phyloP scores from a whole-genome alignment of 2,113 vertebrate genomes.

The Psittacula cyanocephala region DNA sequence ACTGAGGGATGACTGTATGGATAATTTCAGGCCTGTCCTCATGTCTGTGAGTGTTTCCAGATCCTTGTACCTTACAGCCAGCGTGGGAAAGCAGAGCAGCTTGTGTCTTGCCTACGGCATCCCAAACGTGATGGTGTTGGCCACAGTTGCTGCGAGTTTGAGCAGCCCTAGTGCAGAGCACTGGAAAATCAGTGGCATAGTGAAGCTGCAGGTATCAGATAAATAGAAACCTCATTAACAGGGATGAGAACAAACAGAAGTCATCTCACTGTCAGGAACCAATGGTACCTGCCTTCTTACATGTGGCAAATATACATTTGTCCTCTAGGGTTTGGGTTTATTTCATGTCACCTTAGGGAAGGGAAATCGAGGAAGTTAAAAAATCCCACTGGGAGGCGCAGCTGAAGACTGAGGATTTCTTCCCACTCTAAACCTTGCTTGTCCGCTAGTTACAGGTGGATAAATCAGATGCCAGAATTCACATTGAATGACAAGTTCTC shows the following conservation, averaged over 20 bases:
- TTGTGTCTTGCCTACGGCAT: fast-evolving
- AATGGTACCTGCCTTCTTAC: not conserved
- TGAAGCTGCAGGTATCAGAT: not conserved
- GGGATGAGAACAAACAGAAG: not conserved
- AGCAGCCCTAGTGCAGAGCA: not conserved
- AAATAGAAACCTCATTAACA: not conserved
- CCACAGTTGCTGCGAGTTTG: not conserved
- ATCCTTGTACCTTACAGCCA: not conserved
- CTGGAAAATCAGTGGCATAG: not conserved
- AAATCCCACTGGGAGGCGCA: not conserved
- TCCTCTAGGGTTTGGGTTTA: not conserved
- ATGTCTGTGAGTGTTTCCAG: not conserved
- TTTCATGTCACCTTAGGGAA: not conserved
- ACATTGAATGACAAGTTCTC: not conserved
- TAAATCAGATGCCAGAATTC: not conserved
- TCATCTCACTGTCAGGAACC: not conserved
- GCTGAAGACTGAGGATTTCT: not conserved
- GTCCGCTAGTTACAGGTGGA: not conserved
- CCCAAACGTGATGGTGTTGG: not conserved
- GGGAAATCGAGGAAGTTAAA: not conserved
- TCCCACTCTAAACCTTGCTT: not conserved
- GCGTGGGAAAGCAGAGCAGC: not conserved
- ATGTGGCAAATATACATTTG: not conserved
- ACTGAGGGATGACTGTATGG: not conserved
- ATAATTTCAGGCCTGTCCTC: not conserved